Percentiles rank a stretch among this genome's conserved stretches.
phyloP scores from a whole-genome alignment of 64 coral and sea anemone genomes.

The Actinia tenebrosa region DNA sequence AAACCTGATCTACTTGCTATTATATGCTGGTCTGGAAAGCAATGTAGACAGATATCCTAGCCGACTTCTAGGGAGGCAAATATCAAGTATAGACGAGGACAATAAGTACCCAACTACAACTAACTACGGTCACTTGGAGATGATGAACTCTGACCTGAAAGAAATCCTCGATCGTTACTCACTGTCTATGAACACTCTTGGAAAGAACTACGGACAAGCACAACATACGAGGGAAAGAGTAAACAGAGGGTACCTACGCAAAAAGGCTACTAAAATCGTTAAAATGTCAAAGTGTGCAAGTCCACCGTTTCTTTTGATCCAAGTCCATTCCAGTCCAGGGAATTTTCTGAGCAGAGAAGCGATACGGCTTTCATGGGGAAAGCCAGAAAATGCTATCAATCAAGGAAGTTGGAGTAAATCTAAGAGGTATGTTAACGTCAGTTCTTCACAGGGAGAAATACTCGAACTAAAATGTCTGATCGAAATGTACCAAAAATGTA shows the following conservation, averaged over 20 bases:
- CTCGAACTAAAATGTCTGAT: not conserved
- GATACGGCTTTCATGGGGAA: constrained; percentile 79
- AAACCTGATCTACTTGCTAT: not conserved
- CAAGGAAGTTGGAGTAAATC: constrained; percentile 12
- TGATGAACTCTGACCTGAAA: constrained; percentile 10
- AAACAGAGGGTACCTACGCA: not conserved
- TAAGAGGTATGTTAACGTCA: not conserved
- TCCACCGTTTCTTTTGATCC: constrained; percentile 49
- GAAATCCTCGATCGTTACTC: not conserved
- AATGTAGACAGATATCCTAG: not conserved
- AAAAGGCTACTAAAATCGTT: not conserved
- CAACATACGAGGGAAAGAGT: not conserved
- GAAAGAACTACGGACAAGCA: not conserved
- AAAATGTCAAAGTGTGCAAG: not conserved
- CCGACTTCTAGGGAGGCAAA: not conserved
- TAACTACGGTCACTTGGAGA: not conserved
- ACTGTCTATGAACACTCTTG: not conserved
- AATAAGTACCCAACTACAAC: not conserved
- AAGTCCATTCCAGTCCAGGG: constrained; percentile 61
- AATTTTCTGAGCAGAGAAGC: constrained; percentile 70
- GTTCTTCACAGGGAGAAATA: not conserved
- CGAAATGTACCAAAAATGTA: no score
- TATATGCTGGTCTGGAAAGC: not conserved
- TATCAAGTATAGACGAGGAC: not conserved
- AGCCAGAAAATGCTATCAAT: constrained; percentile 72